Evolutionary conservation across 2,113 vertebrate species (phyloP).

Genomic region (Gopherus flavomarginatus): DNA sequence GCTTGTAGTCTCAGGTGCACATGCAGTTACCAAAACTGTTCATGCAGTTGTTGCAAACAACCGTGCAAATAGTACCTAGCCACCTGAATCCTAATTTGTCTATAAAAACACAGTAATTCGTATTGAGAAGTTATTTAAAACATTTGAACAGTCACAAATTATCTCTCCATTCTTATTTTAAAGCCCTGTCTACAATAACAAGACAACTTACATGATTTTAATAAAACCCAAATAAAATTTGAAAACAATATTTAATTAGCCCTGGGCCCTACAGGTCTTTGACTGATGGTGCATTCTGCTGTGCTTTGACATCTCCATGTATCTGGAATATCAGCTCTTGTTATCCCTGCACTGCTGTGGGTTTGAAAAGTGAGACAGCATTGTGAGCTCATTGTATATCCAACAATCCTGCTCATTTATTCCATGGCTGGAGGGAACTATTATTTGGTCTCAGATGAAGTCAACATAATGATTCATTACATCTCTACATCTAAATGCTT

Average conservation of each 20-base stretch:
- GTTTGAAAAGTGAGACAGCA: neutral
- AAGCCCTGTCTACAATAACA: neutral
- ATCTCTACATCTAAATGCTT: neutral
- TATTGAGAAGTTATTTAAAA: neutral
- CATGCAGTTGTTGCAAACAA: rapidly evolving
- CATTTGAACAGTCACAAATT: neutral
- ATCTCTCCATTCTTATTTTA: neutral
- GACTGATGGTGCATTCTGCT: neutral
- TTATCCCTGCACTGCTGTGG: neutral
- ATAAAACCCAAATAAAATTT: neutral
- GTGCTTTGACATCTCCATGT: neutral
- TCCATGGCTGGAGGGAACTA: neutral
- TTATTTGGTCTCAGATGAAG: neutral
- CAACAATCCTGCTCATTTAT: neutral
- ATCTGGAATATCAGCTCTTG: neutral
- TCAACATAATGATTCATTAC: neutral
- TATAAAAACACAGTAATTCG: rapidly evolving
- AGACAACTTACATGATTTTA: neutral
- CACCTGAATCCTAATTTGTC: neutral
- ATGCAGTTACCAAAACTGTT: neutral
- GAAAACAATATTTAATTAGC: neutral
- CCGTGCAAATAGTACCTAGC: rapidly evolving
- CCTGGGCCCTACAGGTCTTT: neutral
- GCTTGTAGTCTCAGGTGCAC: neutral
- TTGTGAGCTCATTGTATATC: neutral